Conservation (phyloP, 1,140 invertebrate species). For the Propsilocerus akamusi region DNA sequence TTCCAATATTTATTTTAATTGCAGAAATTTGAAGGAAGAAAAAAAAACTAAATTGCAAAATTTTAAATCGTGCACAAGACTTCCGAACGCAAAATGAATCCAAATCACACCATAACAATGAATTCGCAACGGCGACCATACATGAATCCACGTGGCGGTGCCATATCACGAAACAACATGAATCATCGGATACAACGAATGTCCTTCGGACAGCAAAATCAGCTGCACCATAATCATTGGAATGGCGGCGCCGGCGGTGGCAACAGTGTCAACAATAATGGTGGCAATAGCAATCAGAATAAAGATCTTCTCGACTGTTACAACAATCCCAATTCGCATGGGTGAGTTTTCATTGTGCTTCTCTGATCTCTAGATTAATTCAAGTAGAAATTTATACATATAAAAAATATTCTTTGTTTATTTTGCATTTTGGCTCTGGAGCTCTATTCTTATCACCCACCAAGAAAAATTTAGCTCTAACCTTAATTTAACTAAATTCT, state of each 20-base stretch:
- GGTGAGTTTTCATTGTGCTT: too few species aligned
- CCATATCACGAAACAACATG: not conserved
- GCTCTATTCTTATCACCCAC: too few species aligned
- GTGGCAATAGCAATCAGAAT: not conserved
- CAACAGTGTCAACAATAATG: not conserved
- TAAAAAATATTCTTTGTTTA: not conserved
- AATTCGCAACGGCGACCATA: not conserved
- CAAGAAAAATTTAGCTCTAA: too few species aligned
- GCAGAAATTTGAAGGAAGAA: too few species aligned
- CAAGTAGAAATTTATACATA: not conserved
- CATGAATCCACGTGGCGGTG: not conserved
- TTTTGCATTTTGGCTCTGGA: not conserved
- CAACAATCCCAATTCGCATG: not conserved
- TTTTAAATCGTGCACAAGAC: too few species aligned
- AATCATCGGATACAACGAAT: constrained; percentile 1
- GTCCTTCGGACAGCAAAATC: not conserved
- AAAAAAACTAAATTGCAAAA: too few species aligned
- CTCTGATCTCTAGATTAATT: not conserved
- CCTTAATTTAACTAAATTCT: too few species aligned
- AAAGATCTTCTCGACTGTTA: not conserved
- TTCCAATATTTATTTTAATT: too few species aligned
- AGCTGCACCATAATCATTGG: not conserved
- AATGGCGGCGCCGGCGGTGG: not conserved
- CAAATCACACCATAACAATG: not conserved
- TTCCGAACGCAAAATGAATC: not conserved